phyloP scores from a whole-genome alignment of 1,140 invertebrate genomes.

The Acromyrmex charruanus region DNA sequence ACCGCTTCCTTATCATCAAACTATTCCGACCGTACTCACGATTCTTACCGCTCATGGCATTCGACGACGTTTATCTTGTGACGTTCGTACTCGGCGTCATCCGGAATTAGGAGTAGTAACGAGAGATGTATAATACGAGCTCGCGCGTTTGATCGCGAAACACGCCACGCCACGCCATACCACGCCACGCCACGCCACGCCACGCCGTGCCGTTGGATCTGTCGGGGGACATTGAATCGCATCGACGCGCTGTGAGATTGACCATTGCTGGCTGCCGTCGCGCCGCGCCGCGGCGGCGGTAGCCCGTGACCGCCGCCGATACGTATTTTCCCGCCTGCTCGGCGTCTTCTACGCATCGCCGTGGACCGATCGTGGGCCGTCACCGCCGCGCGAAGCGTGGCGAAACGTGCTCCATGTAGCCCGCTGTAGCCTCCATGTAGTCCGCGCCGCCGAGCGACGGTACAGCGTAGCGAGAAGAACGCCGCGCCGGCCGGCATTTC shows the following conservation, averaged over 20 bases:
- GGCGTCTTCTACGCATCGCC: slow-evolving; percentile 25
- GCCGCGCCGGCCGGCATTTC: slow-evolving; percentile 83
- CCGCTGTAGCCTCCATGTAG: no score
- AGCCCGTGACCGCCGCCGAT: no score
- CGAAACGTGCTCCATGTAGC: not conserved
- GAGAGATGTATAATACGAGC: not conserved
- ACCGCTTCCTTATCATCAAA: not conserved
- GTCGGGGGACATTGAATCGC: not conserved
- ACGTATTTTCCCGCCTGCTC: slow-evolving; percentile 37
- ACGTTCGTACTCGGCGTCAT: not conserved
- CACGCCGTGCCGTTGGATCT: slow-evolving; percentile 6
- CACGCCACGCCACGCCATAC: slow-evolving; percentile 40
- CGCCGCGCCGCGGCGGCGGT: no score
- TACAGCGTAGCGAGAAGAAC: slow-evolving; percentile 57
- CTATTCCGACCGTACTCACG: no score
- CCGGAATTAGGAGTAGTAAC: not conserved
- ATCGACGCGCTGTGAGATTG: not conserved
- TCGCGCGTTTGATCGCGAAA: no score
- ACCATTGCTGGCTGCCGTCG: no score
- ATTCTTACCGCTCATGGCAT: no score
- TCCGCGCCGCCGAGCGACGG: slow-evolving; percentile 60
- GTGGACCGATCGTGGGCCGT: not conserved
- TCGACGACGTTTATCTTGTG: not conserved
- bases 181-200: slow-evolving; percentile 67
- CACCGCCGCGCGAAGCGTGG: not conserved